These are phyloP conservation scores for Enteromius radiatus DNA, from an alignment of 2,797 vertebrate genomes.

Conservation along the genomic window DNA sequence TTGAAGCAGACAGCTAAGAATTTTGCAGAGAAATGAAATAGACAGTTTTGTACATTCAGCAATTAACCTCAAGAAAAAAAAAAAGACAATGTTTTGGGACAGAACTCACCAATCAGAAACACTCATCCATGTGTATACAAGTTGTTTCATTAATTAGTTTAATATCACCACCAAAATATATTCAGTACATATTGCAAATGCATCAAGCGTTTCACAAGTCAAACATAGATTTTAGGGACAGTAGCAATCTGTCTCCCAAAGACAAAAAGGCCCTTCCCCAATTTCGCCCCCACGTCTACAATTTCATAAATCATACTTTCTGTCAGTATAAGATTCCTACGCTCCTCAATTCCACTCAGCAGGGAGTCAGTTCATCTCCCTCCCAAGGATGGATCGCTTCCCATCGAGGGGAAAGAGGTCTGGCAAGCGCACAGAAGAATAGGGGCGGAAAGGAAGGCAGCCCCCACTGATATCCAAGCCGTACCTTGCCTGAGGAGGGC, in stretches of 20 bases:
- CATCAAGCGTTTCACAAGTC: background rate
- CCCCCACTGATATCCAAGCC: constrained; percentile 57
- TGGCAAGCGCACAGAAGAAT: constrained; percentile 64
- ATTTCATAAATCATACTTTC: constrained; percentile 39
- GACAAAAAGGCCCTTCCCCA: background rate
- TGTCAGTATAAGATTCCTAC: constrained; percentile 38
- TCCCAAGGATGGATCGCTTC: constrained; percentile 54
- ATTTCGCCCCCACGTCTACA: constrained; percentile 18
- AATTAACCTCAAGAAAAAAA: background rate
- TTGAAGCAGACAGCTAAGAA: background rate
- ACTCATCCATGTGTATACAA: background rate
- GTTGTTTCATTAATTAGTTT: background rate
- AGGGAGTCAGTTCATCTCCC: constrained; percentile 38
- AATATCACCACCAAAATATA: background rate
- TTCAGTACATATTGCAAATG: background rate
- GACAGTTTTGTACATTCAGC: constrained; percentile 1
- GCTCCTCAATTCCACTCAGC: constrained; percentile 28
- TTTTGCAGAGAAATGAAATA: background rate
- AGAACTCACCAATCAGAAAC: background rate
- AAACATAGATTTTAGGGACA: background rate
- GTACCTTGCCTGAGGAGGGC: constrained; percentile 64
- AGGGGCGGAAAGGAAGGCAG: constrained; percentile 58
- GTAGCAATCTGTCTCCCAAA: background rate
- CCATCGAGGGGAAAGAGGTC: constrained; percentile 54
- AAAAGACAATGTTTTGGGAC: background rate